Conservation (phyloP, 2,797 vertebrate genomes). For the Simalia tracyae region DNA sequence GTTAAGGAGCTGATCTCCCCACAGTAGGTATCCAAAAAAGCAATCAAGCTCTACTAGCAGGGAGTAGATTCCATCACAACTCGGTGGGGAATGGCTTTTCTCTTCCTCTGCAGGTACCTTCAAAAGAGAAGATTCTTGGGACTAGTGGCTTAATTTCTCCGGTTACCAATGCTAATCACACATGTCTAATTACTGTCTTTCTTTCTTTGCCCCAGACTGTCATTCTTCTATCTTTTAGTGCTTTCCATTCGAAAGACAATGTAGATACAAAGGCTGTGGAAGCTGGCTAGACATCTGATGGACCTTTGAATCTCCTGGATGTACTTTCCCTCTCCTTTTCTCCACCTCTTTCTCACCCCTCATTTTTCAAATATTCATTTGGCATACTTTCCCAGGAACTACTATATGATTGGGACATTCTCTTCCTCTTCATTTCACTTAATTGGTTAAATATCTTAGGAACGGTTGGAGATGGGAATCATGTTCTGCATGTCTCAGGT, state of each 20-base stretch:
- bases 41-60: conserved; percentile 91
- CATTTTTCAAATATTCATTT: conserved; percentile 73
- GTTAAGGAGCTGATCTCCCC: conserved; percentile 80
- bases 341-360: background rate
- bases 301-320: conserved; percentile 59
- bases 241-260: conserved; percentile 73
- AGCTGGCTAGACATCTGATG: conserved; percentile 78
- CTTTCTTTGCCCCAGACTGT: conserved; percentile 77
- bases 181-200: conserved; percentile 82
- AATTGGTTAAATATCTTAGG: background rate
- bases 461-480: conserved; percentile 65
- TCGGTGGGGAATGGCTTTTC: conserved; percentile 80
- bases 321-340: conserved; percentile 27
- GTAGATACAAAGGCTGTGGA: conserved; percentile 74
- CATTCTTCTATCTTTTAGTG: conserved; percentile 77
- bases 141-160: conserved; percentile 89
- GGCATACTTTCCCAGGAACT: conserved; percentile 78
- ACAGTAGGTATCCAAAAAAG: conserved; percentile 87
- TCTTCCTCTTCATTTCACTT: conserved; percentile 65
- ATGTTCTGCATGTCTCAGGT: conserved; percentile 66
- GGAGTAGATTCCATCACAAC: conserved; percentile 83
- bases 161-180: conserved; percentile 89
- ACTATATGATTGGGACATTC: conserved; percentile 64
- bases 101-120: conserved; percentile 82
- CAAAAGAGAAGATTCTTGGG: conserved; percentile 87